Evolutionary conservation across 2,797 vertebrate species (phyloP).

Genomic region (Xiphorhynchus erythropygius): DNA sequence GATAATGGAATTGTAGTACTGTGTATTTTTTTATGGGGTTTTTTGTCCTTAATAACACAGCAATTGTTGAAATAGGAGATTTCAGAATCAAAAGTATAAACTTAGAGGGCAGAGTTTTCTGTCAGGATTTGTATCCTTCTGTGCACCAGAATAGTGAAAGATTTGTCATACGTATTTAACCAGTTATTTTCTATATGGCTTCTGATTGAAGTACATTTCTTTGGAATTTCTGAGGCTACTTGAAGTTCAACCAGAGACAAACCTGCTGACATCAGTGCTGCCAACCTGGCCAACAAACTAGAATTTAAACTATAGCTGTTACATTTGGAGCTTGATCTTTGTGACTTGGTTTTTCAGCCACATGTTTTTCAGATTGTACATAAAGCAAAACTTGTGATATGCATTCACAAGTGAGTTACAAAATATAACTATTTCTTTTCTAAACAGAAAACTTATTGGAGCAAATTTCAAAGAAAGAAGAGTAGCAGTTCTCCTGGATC

Average conservation of each 20-base stretch:
- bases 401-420: neutral
- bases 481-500: neutral
- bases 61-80: neutral
- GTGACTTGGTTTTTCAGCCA: neutral
- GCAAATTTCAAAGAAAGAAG: neutral
- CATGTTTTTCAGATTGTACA: neutral
- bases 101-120: neutral
- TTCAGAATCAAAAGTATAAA: neutral
- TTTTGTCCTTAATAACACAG: neutral
- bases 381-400: neutral
- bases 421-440: neutral
- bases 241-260: neutral
- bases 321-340: neutral
- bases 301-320: neutral
- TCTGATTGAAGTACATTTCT: neutral
- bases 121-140: neutral
- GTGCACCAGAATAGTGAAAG: neutral
- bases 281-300: neutral
- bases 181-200: neutral
- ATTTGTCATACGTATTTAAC: neutral
- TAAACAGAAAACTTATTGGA: neutral
- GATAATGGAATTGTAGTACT: neutral
- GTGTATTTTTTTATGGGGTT: neutral
- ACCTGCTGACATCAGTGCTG: neutral
- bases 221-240: neutral